phyloP scores from a whole-genome alignment of 1,140 invertebrate genomes.

The Plutomurus gul region DNA sequence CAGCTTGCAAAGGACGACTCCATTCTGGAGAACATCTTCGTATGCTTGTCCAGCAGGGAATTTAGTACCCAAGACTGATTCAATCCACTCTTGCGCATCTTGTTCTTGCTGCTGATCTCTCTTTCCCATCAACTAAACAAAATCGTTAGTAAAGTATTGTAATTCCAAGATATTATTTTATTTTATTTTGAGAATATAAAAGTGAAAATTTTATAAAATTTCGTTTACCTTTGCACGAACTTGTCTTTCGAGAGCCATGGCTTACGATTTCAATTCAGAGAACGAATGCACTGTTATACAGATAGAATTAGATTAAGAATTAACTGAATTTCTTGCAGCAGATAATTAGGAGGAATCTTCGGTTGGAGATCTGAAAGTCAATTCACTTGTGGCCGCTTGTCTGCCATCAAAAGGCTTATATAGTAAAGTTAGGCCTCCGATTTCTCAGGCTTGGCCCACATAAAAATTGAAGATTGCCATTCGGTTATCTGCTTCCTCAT shows the following conservation, averaged over 20 bases:
- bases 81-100: slow-evolving; percentile 87
- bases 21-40: slow-evolving; percentile 84
- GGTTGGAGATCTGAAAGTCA: slow-evolving; percentile 14
- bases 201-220: too few species aligned
- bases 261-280: neutral
- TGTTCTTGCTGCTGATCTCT: slow-evolving; percentile 80
- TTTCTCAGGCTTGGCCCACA: slow-evolving; percentile 32
- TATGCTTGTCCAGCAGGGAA: slow-evolving; percentile 64
- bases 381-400: slow-evolving; percentile 26
- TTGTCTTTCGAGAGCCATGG: slow-evolving; percentile 78
- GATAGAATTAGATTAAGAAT: neutral
- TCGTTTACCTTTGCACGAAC: slow-evolving; percentile 76
- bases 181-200: too few species aligned
- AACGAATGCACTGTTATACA: neutral
- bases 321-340: too few species aligned
- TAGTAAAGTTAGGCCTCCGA: slow-evolving; percentile 31
- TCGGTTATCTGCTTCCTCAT: slow-evolving; percentile 35
- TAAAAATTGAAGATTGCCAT: slow-evolving; percentile 10
- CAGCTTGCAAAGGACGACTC: slow-evolving; percentile 83
- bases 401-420: slow-evolving; percentile 36
- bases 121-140: slow-evolving; percentile 76
- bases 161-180: too few species aligned
- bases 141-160: neutral
- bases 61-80: slow-evolving; percentile 76
- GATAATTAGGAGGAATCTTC: neutral